These are phyloP conservation scores for Rhopalosiphum nymphaeae DNA, from an alignment of 2,888 invertebrate species.

Conservation along the genomic window DNA sequence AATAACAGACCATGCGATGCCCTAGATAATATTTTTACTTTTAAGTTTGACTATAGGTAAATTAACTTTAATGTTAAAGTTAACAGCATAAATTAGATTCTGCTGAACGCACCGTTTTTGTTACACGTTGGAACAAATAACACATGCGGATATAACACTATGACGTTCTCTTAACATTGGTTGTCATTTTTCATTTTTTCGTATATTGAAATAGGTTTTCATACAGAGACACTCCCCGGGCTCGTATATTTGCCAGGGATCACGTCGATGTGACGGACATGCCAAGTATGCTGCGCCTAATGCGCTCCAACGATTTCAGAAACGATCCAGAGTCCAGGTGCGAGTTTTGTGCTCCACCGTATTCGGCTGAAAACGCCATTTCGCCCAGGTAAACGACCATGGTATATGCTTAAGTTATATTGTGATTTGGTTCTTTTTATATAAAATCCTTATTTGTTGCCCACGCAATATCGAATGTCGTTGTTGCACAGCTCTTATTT, in stretches of 20 bases:
- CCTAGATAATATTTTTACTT: too few relatives aligned
- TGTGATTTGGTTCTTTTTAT: background rate
- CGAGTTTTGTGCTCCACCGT: slow-evolving; percentile 77
- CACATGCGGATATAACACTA: too few relatives aligned
- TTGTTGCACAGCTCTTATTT: background rate
- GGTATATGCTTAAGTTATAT: background rate
- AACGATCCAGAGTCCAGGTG: slow-evolving; percentile 79
- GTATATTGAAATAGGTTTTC: slow-evolving; percentile 72
- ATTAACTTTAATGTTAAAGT: too few relatives aligned
- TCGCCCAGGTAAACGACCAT: slow-evolving; percentile 71
- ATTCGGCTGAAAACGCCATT: slow-evolving; percentile 80
- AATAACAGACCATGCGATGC: too few relatives aligned
- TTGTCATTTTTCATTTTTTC: background rate
- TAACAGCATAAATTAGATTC: too few relatives aligned
- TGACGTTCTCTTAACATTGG: too few relatives aligned
- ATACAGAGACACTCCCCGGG: slow-evolving; percentile 77
- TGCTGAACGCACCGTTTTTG: too few relatives aligned
- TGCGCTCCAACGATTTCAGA: slow-evolving; percentile 80
- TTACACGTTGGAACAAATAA: too few relatives aligned
- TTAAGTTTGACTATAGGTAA: too few relatives aligned
- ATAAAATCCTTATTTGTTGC: background rate
- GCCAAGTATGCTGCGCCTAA: slow-evolving; percentile 74
- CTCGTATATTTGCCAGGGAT: slow-evolving; percentile 76
- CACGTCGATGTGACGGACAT: slow-evolving; percentile 74
- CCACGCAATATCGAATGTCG: background rate